Evolutionary conservation across 2,888 invertebrate species (phyloP).

Genomic region (Nineta flava): DNA sequence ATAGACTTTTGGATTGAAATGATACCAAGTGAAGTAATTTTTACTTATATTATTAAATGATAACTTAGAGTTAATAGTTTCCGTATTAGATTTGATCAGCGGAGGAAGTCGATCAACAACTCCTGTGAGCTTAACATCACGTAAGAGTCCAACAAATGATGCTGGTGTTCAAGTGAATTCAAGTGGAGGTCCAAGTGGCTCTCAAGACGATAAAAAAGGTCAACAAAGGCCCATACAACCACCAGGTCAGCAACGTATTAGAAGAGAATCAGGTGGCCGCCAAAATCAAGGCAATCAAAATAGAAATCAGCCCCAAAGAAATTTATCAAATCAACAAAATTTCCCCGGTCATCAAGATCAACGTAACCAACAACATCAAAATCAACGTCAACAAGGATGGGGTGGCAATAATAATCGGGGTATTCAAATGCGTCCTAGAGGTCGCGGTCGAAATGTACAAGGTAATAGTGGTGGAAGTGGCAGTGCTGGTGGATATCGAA

Average conservation of each 20-base stretch:
- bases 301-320: slow-evolving; percentile 19
- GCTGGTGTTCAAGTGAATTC: slow-evolving; percentile 58
- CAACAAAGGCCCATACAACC: slow-evolving; percentile 22
- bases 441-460: slow-evolving; percentile 13
- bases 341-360: background rate
- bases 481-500: slow-evolving; percentile 7
- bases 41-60: background rate
- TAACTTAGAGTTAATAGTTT: slow-evolving; percentile 20
- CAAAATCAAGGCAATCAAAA: slow-evolving; percentile 20
- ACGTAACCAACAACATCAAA: slow-evolving; percentile 6
- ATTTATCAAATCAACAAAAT: background rate
- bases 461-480: too few species aligned
- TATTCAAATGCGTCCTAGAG: slow-evolving; percentile 13
- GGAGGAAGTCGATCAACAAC: slow-evolving; percentile 66
- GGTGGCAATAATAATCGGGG: slow-evolving; percentile 11
- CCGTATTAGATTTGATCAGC: slow-evolving; percentile 54
- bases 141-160: slow-evolving; percentile 76
- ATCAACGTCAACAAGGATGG: slow-evolving; percentile 14
- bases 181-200: slow-evolving; percentile 19
- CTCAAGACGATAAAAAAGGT: slow-evolving; percentile 24
- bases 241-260: slow-evolving; percentile 16
- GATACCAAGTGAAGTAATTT: too few species aligned
- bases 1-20: too few species aligned
- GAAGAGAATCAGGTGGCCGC: slow-evolving; percentile 11
- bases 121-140: slow-evolving; percentile 51